Evolutionary conservation across 1,140 invertebrate species (phyloP), one percentile per base, ranked within the genome.

Genomic region (Galendromus occidentalis): DNA sequence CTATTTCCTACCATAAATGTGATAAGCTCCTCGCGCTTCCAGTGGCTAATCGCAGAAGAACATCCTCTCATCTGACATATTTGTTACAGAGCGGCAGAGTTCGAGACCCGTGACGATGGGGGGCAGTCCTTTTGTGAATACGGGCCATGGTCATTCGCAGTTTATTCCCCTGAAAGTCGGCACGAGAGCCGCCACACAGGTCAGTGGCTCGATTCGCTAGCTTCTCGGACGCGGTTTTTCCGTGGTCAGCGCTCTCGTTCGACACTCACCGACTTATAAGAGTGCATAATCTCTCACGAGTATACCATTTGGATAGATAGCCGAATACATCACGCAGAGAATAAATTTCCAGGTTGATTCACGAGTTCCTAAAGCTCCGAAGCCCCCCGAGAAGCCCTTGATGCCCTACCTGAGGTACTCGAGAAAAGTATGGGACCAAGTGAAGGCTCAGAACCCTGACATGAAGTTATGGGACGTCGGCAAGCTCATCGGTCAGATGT

Each of bases 341-440:
- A 4, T 39, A 6, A 9, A 6, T 44, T 66, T 69, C 51, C 55
- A 77, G 78, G 80, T 83, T 75, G 86, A 88, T 69, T 80, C 85
- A 0, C 80, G 85, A 33, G 79, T 85, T n/a, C 87, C 86, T 1
- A 97, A 96, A 76, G 87, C 91, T 20, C 92, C 93, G 0, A 98
- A 98, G 75, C 84, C 91, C 7, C 93, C 93, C 73, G 93, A 98
- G 72, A 96, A 97, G 78, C 95, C 95, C 0, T 79, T 97, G 7
- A 91, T 96, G 86, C 94, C 95, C 0, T 98, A 98, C 76, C 96
- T 98, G 93, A 80, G 94, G 64, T 98, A 96, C 74, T 94, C 90
- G 68, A 82, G 92, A 65, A 39, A 73, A 70, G 77, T 80, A 42
- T 83, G 82, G 80, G 92, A 98, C 78, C 85, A 85, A 74, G 93